Evolutionary conservation across 2,797 vertebrate genomes (phyloP).

Genomic region (Liparis tanakae): DNA sequence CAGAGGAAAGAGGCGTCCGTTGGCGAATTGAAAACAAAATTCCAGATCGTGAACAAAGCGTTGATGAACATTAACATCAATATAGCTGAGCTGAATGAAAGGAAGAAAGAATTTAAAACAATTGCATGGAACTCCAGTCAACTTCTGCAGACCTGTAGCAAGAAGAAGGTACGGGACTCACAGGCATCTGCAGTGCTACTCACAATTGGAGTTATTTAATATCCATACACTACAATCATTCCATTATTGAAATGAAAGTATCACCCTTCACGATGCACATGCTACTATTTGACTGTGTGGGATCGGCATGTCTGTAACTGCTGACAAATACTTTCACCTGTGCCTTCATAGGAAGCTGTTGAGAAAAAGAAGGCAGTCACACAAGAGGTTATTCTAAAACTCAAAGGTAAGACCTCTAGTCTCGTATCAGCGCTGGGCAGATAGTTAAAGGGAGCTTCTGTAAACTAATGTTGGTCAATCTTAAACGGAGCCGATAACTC

Average conservation of each 20-base stretch:
- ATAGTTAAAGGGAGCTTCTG: background rate
- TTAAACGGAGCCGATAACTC: background rate
- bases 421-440: background rate
- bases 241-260: background rate
- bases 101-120: background rate
- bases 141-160: slow-evolving; percentile 59
- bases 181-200: background rate
- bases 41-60: slow-evolving; percentile 37
- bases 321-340: slow-evolving; percentile 9
- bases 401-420: slow-evolving; percentile 64
- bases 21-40: slow-evolving; percentile 32
- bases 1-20: slow-evolving; percentile 66
- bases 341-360: slow-evolving; percentile 43
- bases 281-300: background rate
- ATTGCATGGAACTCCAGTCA: accelerated
- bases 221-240: background rate
- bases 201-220: background rate
- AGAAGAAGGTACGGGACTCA: slow-evolving; percentile 66
- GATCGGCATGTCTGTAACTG: background rate
- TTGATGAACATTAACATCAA: background rate
- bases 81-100: slow-evolving; percentile 39
- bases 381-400: slow-evolving; percentile 8
- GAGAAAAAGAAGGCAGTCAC: slow-evolving; percentile 38
- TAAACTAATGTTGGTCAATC: too few species aligned
- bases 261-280: background rate